phyloP scores from a whole-genome alignment of 2,797 vertebrate species.

The Caiman crocodilus region DNA sequence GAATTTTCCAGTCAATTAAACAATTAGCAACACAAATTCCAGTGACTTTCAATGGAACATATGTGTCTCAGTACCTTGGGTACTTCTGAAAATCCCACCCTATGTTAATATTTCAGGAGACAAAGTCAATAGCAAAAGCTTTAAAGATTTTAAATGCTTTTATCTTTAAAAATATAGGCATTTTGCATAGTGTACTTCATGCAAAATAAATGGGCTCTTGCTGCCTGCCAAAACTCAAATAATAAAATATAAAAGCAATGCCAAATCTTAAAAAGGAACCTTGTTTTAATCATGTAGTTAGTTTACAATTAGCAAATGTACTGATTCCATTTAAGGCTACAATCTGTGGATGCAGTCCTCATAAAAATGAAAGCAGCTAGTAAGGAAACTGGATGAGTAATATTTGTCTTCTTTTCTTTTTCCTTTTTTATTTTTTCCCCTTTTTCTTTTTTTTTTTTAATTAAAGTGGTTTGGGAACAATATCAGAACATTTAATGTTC shows the following conservation, averaged over 20 bases:
- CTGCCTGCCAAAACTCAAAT: constrained; percentile 22
- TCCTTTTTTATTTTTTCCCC: not conserved
- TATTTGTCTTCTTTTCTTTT: not conserved
- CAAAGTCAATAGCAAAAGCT: not conserved
- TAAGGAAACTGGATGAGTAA: constrained; percentile 3
- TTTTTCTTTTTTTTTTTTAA: not conserved
- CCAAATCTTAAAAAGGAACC: constrained; percentile 11
- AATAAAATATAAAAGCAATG: not conserved
- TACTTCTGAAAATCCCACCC: not conserved
- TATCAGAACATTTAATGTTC: not conserved
- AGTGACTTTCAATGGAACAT: constrained; percentile 27
- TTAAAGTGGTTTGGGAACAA: not conserved
- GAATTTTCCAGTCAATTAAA: constrained; percentile 52
- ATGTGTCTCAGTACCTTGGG: constrained; percentile 18
- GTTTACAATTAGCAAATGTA: constrained; percentile 22
- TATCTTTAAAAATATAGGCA: not conserved
- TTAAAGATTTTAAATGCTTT: not conserved
- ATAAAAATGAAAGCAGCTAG: not conserved
- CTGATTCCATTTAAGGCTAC: constrained; percentile 65
- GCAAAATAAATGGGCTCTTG: not conserved
- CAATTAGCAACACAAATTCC: constrained; percentile 14
- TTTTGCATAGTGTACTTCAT: not conserved
- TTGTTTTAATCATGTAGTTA: constrained; percentile 4
- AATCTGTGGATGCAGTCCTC: constrained; percentile 24
- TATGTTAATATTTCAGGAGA: not conserved